phyloP scores from a whole-genome alignment of 2,888 invertebrate genomes.

The Drosophila nr. fundita region DNA sequence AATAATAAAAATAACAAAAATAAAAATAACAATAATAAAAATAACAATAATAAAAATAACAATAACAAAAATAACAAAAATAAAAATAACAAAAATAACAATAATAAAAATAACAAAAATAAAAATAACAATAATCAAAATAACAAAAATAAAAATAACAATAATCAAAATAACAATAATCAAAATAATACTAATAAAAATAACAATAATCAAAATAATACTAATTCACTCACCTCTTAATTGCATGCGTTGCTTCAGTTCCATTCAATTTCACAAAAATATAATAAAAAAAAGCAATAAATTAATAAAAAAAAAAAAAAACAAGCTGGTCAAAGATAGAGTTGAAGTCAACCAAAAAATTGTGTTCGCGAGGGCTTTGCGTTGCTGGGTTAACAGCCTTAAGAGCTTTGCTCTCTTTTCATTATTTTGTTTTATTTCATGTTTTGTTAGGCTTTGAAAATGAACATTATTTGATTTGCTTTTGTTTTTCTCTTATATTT shows the following conservation, averaged over 20 bases:
- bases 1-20: too few species aligned
- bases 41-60: too few species aligned
- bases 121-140: too few species aligned
- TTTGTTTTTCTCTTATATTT: conserved; percentile 1
- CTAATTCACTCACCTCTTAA: background rate
- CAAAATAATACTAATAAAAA: too few species aligned
- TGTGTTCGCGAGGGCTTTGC: background rate
- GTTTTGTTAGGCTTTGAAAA: conserved; percentile 46
- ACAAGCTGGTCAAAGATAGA: background rate
- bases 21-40: too few species aligned
- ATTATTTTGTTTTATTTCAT: conserved; percentile 8
- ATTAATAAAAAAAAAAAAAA: background rate
- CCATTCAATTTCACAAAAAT: background rate
- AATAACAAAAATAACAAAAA: too few species aligned
- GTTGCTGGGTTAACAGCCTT: conserved; percentile 52
- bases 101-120: too few species aligned
- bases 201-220: too few species aligned
- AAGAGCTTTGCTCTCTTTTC: conserved; percentile 64
- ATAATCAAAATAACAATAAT: too few species aligned
- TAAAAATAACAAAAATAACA: too few species aligned
- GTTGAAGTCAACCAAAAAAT: background rate
- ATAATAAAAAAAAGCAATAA: background rate
- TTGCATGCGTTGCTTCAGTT: background rate
- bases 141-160: too few species aligned
- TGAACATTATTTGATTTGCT: conserved; percentile 58